A percentile compares a stretch with the other conserved stretches of the same genome.
Conservation (phyloP, 2,797 vertebrate species). For the Miichthys miiuy region DNA sequence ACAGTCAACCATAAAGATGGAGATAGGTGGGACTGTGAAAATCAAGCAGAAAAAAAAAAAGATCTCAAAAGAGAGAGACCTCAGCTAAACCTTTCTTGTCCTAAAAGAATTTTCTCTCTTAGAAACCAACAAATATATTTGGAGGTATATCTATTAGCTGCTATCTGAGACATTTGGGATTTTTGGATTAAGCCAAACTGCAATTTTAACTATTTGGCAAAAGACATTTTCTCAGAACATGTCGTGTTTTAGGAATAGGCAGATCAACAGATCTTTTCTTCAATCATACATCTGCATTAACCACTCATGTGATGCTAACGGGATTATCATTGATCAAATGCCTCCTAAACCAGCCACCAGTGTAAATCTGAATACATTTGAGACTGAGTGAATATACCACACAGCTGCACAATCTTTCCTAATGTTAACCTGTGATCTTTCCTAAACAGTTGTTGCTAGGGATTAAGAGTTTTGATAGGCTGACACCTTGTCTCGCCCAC, state of each 20-base stretch:
- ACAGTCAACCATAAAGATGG: constrained; percentile 54
- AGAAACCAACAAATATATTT: too few species aligned
- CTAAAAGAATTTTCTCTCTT: too few species aligned
- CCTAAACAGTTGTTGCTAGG: background rate
- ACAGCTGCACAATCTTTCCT: background rate
- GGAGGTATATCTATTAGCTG: background rate
- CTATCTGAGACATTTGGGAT: background rate
- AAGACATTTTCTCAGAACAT: background rate
- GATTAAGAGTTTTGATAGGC: background rate
- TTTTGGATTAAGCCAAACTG: background rate
- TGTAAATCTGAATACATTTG: background rate
- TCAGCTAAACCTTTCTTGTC: background rate
- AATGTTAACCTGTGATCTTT: background rate
- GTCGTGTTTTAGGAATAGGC: background rate
- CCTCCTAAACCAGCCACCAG: background rate
- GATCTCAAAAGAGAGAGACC: constrained; percentile 5
- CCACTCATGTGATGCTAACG: background rate
- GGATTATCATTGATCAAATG: background rate
- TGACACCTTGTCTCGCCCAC: constrained; percentile 1
- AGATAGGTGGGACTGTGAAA: constrained; percentile 53
- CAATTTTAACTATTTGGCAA: background rate
- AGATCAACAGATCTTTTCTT: background rate
- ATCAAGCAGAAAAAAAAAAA: constrained; percentile 19
- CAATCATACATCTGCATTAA: background rate
- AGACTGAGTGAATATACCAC: background rate